phyloP scores from a whole-genome alignment of 2,113 vertebrate genomes.

The Xiphorhynchus elegans region DNA sequence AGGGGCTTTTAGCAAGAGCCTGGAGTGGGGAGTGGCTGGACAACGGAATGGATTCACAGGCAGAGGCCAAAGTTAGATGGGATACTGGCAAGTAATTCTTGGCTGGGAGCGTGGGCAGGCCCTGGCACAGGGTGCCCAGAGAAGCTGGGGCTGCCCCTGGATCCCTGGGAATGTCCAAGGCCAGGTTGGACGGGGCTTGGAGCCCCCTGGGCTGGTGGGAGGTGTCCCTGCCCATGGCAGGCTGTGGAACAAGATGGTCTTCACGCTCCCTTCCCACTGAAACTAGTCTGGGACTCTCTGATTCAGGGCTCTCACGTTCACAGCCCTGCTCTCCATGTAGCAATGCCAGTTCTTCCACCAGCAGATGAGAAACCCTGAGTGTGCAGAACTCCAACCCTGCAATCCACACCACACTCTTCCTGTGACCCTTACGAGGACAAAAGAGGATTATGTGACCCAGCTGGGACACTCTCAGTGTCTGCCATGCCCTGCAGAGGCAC shows the following conservation, averaged over 20 bases:
- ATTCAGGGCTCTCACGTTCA: not conserved
- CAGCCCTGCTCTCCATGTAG: too few relatives aligned
- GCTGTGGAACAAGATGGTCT: not conserved
- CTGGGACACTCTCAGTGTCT: rapidly evolving
- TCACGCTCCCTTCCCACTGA: not conserved
- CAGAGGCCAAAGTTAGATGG: not conserved
- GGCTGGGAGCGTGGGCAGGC: not conserved
- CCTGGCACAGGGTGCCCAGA: not conserved
- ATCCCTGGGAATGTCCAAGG: not conserved
- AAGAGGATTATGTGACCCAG: rapidly evolving
- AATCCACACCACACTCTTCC: rapidly evolving
- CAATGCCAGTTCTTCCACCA: rapidly evolving
- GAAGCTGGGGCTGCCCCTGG: not conserved
- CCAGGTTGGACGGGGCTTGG: not conserved
- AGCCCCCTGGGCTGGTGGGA: not conserved
- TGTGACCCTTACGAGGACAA: not conserved
- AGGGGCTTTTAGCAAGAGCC: not conserved
- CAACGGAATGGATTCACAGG: not conserved
- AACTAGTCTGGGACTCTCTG: not conserved
- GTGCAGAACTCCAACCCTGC: not conserved
- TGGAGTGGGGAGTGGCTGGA: not conserved
- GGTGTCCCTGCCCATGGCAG: not conserved
- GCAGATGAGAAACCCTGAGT: rapidly evolving
- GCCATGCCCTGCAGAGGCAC: rapidly evolving
- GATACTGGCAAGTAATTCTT: not conserved